A percentile compares a stretch with the other conserved stretches of the same genome.
Conservation (phyloP, 2,797 vertebrate species). For the Epinephelus awoara region DNA sequence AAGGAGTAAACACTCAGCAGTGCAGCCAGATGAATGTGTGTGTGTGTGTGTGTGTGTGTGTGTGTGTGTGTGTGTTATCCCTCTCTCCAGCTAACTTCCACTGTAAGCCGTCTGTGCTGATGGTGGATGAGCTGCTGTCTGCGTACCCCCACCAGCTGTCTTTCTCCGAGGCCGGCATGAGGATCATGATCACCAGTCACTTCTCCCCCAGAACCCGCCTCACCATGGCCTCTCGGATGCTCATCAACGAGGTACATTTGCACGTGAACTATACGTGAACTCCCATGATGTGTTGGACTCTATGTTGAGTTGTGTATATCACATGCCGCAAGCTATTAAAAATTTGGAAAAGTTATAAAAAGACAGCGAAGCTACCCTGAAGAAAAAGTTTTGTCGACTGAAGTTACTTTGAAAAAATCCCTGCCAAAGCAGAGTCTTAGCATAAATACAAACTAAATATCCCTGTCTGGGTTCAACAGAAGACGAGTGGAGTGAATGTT, state of each 20-base stretch:
- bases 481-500: constrained; percentile 24
- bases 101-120: constrained; percentile 94
- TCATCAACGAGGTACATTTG: constrained; percentile 94
- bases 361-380: background rate
- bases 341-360: background rate
- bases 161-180: constrained; percentile 97
- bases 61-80: background rate
- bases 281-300: background rate
- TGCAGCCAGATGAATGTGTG: background rate
- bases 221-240: constrained; percentile 98
- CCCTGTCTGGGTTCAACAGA: constrained; percentile 24
- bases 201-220: constrained; percentile 98
- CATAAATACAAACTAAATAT: constrained; percentile 48
- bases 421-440: constrained; percentile 17
- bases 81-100: constrained; percentile 87
- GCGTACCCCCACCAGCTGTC: constrained; percentile 97
- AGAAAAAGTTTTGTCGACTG: constrained; percentile 5
- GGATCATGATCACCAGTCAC: constrained; percentile 99
- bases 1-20: background rate
- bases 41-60: background rate
- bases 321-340: background rate
- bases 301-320: constrained; percentile 8
- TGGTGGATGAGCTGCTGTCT: constrained; percentile 97
- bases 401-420: constrained; percentile 3
- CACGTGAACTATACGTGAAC: too few species aligned